Base-by-base conservation (phyloP, 2,797 vertebrate genomes). In the Enteromius afrohamiltoni region DNA sequence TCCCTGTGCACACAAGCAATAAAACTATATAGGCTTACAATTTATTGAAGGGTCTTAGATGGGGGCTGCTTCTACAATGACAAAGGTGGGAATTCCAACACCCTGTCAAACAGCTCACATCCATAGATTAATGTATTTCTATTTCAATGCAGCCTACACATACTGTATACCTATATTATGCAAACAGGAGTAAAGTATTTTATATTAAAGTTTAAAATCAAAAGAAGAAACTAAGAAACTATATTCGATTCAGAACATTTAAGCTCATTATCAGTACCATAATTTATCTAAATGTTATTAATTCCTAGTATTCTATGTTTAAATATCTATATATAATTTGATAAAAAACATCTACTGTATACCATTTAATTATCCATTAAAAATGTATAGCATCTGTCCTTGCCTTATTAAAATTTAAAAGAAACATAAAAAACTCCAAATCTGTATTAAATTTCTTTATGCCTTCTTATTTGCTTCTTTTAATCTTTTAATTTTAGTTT, bases 71-170 rank as follows among this genome's bases (percentile, higher is more conserved):
- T 55, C 58, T 82, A 51, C 69, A 74, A 60, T 80, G 49, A 76
- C 78, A 76, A 80, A 31, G 14, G 37, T 60, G 49, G 53, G 53
- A 51, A 82, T 76, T 64, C 21, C 40, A 67, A 77, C 71, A n/a
- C 71, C 17, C 45, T 74, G 45, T 74, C 68, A 53, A 40, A 79
- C 71, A 74, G 77, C 47, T 64, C 26, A 53, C 31, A 17, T 79
- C 64, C 80, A 53, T 45, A 23, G n/a, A 60, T 76, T 26, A 1
- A 42, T 70, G 51, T n/a, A 60, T 80, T 76, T 76, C 19, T 62
- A 23, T 47, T 73, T 49, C 13, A 13, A 62, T 71, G 42, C 26
- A 69, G 47, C 26, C n/a, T 21, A 70, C 11, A 80, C 53, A 80
- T 14, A 14, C 42, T 29, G 23, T n/a, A 17, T 53, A 8, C 19